Base-by-base conservation (phyloP, 2,888 invertebrate species). In the Argynnis bischoffii region DNA sequence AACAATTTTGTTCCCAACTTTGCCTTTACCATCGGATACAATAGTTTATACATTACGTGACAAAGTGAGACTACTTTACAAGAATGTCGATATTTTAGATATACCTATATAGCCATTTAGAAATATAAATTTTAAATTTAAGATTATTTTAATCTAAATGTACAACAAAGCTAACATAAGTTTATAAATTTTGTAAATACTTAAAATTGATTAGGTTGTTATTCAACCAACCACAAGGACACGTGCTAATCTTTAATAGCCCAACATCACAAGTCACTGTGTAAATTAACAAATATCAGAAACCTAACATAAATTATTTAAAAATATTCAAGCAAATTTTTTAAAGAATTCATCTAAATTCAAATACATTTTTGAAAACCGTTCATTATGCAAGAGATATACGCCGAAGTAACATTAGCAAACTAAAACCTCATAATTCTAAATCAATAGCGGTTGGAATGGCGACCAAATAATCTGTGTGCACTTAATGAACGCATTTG, bases 401-500 rank as follows among this genome's bases (percentile, higher is more conserved):
- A 75, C 69, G 55, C 54, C 68, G 67, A 64, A 67, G 68, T 63
- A 71, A 71, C 57, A 71, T 72, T 79, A 81, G 75, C 68, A 66
- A 69, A 70, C 74, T 79, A 80, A 84, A 82, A 77, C 76, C 79
- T 69, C 77, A 79, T 79, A 79, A 85, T 82, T 84, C 87, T 84
- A 84, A 85, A 86, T 88, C 84, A 84, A 80, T 79, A 78, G 77
- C 72, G 72, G 76, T 74, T 77, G 73, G 78, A 85, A 82, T 79
- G 75, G 78, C 76, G 73, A 74, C 79, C 81, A 84, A 85, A 88
- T 85, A 88, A 88, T 87, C 84, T 82, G 74, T 74, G 73, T 74
- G 79, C 84, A 85, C 83, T 86, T 87, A 89, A 89, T 89, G 87
- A 86, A 87, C 81, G 84, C 87, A 84, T 90, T 90, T 87, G 90